These are phyloP conservation scores for Erpetoichthys calabaricus DNA, from an alignment of 2,797 vertebrate species.

Conservation along the genomic window DNA sequence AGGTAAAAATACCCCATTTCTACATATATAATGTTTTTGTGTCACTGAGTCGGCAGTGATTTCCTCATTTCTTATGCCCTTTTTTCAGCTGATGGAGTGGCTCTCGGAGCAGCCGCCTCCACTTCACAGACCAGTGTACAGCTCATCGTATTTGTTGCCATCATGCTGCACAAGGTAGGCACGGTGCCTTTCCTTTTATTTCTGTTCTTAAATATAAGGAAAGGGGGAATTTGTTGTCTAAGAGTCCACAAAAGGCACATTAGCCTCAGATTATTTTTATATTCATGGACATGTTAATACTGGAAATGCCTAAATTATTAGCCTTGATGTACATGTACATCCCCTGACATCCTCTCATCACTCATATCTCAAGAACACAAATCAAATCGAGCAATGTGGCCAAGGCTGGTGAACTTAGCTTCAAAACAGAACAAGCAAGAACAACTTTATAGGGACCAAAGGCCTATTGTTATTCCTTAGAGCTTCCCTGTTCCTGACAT, in stretches of 20 bases:
- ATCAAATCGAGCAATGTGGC: too few species aligned
- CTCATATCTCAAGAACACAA: too few species aligned
- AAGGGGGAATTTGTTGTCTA: background rate
- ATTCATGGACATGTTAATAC: too few species aligned
- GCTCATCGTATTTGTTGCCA: constrained; percentile 96
- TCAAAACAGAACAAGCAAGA: too few species aligned
- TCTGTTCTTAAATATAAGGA: background rate
- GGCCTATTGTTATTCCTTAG: too few species aligned
- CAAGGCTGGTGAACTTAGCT: too few species aligned
- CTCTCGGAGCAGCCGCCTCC: constrained; percentile 88
- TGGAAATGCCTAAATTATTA: too few species aligned
- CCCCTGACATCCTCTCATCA: too few species aligned
- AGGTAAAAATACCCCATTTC: constrained; percentile 40
- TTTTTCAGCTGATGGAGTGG: constrained; percentile 80
- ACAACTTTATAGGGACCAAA: too few species aligned
- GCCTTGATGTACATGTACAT: too few species aligned
- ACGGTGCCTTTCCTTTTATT: background rate
- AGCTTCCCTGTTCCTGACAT: too few species aligned
- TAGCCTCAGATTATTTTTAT: too few species aligned
- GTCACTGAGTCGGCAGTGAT: background rate
- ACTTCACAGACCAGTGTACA: constrained; percentile 96
- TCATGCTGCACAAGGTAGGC: constrained; percentile 96
- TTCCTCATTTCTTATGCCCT: background rate
- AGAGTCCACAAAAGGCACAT: background rate
- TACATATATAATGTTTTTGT: background rate